Conservation (phyloP, 1,140 invertebrate species). For the Plectus sambesii region DNA sequence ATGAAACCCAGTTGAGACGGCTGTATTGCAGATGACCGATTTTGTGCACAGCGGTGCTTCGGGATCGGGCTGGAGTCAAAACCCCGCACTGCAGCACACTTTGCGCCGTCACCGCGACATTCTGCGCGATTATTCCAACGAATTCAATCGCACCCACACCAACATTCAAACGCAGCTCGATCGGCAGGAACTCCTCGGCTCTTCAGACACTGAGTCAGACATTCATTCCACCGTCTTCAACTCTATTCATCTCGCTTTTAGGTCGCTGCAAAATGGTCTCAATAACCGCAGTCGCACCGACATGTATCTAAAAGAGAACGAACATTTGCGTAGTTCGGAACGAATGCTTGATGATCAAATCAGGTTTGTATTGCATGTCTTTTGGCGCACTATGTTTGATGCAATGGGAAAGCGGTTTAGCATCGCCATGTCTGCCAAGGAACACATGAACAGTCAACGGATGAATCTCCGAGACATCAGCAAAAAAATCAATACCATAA, state of each 20-base stretch:
- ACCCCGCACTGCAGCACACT: conserved; percentile 68
- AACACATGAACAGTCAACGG: conserved; percentile 47
- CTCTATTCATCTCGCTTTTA: no score
- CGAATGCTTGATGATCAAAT: conserved; percentile 32
- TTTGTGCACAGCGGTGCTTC: conserved; percentile 9
- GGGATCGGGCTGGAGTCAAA: conserved; percentile 16
- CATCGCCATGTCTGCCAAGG: conserved; percentile 51
- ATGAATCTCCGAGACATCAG: conserved; percentile 20
- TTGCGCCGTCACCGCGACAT: conserved; percentile 88
- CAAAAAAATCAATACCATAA: conserved; percentile 24
- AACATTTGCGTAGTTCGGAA: conserved; percentile 29
- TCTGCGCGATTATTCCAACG: conserved; percentile 76
- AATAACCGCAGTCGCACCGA: no score
- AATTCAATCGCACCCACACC: conserved; percentile 79
- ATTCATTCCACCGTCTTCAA: no score
- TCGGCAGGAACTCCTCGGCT: conserved; percentile 75
- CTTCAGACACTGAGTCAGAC: conserved; percentile 44
- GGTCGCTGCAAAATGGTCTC: no score
- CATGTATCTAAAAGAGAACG: conserved; percentile 29
- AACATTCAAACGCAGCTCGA: conserved; percentile 71
- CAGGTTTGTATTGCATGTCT: conserved; percentile 13
- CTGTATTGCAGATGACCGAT: conserved; percentile 12
- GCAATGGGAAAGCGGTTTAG: conserved; percentile 37
- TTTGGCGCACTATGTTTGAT: conserved; percentile 1
- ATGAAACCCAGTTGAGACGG: no score